These are phyloP conservation scores for Ardeotis arabs DNA, from an alignment of 2,113 vertebrate genomes.

Conservation along the genomic window DNA sequence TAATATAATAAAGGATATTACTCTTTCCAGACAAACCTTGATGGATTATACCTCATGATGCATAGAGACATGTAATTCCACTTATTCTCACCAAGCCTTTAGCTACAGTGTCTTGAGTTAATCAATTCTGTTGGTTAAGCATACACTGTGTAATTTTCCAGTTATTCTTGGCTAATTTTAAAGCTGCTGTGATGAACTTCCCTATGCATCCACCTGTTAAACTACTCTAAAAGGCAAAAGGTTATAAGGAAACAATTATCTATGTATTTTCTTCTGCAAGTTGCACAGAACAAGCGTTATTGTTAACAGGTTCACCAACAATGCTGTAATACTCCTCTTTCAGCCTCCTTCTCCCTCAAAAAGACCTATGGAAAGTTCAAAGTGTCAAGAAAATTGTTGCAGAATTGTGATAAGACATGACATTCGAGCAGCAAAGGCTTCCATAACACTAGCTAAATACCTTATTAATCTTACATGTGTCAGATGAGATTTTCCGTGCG, in stretches of 20 bases:
- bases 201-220: not conserved
- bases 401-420: not conserved
- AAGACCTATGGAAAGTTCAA: conserved; percentile 38
- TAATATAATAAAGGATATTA: not conserved
- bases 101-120: not conserved
- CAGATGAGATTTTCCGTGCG: not conserved
- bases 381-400: conserved; percentile 26
- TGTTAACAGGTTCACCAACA: not conserved
- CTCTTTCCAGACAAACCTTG: not conserved
- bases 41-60: not conserved
- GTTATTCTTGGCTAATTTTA: not conserved
- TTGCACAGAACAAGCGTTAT: not conserved
- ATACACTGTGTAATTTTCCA: not conserved
- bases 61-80: not conserved
- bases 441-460: not conserved
- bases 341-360: not conserved
- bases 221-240: not conserved
- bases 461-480: conserved; percentile 11
- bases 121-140: not conserved
- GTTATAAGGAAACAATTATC: not conserved
- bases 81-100: not conserved
- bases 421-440: not conserved
- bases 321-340: not conserved
- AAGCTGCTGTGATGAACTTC: not conserved
- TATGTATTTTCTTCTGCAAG: not conserved